Percentiles rank a stretch among this genome's conserved stretches.
Conservation (phyloP, 2,113 vertebrate species). For the Hippopotamus amphibius region DNA sequence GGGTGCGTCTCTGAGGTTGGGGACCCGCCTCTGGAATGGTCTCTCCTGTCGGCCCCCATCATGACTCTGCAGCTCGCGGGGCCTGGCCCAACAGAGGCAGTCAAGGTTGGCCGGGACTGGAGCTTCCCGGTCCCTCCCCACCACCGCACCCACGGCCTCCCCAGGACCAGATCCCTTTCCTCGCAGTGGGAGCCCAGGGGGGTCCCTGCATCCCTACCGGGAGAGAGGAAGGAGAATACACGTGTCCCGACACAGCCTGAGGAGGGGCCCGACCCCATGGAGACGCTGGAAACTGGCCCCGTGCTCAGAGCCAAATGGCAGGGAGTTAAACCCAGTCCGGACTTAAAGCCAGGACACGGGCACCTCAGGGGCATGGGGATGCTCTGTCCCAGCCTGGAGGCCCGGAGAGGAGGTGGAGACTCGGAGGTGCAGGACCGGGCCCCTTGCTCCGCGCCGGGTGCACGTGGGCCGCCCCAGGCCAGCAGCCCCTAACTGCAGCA, state of each 20-base stretch:
- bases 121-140: no score
- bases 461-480: fast-evolving
- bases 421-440: not conserved
- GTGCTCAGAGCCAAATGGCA: not conserved
- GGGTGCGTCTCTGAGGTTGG: not conserved
- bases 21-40: no score
- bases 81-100: no score
- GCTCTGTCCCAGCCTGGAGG: not conserved
- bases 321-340: not conserved
- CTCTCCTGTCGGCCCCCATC: not conserved
- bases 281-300: fast-evolving
- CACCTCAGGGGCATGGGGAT: fast-evolving
- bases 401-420: not conserved
- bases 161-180: fast-evolving
- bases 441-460: fast-evolving
- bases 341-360: not conserved
- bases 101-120: not conserved
- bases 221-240: no score
- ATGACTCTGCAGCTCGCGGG: fast-evolving
- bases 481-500: no score
- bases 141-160: no score
- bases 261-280: not conserved
- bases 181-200: fast-evolving
- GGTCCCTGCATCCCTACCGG: not conserved
- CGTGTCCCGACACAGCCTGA: no score